Evolutionary conservation across 2,113 vertebrate species (phyloP).

Genomic region (Myodes glareolus): DNA sequence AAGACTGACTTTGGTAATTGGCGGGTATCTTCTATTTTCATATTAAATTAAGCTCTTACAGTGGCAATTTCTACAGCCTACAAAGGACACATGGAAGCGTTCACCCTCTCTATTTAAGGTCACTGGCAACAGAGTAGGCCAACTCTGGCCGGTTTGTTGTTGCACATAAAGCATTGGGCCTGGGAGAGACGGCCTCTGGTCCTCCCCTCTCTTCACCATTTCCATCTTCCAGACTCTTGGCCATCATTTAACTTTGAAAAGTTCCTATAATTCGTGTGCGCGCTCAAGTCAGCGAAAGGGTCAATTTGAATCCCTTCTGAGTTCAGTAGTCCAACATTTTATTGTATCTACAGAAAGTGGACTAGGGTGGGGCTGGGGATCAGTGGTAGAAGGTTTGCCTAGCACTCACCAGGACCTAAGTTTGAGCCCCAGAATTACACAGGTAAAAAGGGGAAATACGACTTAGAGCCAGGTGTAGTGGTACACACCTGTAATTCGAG

Average conservation of each 20-base stretch:
- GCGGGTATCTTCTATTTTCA: conserved; percentile 1
- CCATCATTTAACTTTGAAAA: neutral
- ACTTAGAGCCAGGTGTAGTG: neutral
- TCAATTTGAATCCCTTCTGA: neutral
- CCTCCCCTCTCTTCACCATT: neutral
- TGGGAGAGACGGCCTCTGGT: fast-evolving
- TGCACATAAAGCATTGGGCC: neutral
- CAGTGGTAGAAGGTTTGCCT: too few relatives aligned
- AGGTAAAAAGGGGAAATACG: neutral
- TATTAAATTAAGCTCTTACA: neutral
- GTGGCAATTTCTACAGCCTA: neutral
- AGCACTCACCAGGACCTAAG: neutral
- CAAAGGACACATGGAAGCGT: neutral
- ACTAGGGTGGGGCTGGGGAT: neutral
- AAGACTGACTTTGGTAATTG: neutral
- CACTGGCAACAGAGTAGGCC: fast-evolving
- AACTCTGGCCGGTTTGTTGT: too few relatives aligned
- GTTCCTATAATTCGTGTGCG: neutral
- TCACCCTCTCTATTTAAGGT: neutral
- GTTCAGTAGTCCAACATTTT: neutral
- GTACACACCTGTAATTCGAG: neutral
- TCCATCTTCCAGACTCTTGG: neutral
- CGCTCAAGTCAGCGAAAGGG: neutral
- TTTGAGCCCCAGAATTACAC: neutral
- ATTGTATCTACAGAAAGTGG: neutral